Evolutionary conservation across 2,797 vertebrate species (phyloP).

Genomic region (Octomys mimax): DNA sequence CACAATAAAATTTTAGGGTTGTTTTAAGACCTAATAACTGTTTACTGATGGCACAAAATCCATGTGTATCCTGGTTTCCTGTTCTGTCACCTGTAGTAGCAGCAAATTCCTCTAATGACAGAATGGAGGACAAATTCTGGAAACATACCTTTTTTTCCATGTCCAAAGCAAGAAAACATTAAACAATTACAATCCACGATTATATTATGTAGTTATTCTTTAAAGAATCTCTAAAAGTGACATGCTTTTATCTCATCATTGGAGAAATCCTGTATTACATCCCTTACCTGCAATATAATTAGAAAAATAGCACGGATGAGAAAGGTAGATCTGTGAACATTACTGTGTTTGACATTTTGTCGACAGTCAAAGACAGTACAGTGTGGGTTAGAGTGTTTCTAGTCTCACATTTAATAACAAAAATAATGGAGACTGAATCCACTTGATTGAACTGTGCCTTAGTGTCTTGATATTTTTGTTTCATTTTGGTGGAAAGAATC

Average conservation of each 20-base stretch:
- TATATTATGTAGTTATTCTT: not conserved
- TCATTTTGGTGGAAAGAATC: not conserved
- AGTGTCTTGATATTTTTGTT: not conserved
- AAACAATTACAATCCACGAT: not conserved
- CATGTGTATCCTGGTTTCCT: not conserved
- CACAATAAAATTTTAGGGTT: not conserved
- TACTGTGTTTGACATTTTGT: not conserved
- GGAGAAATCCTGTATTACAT: rapidly evolving
- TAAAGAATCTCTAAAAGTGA: not conserved
- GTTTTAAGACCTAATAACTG: not conserved
- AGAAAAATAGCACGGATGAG: not conserved
- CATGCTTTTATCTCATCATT: not conserved
- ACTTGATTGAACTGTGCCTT: not conserved
- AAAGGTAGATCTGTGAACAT: not conserved
- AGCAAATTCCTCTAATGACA: not conserved
- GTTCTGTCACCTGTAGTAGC: not conserved
- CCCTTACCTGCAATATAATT: not conserved
- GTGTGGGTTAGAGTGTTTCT: not conserved
- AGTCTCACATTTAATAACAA: not conserved
- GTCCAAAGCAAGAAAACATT: not conserved
- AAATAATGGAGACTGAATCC: not conserved
- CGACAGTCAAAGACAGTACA: not conserved
- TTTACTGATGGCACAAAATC: not conserved
- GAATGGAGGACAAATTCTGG: not conserved
- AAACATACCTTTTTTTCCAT: not conserved